Base-by-base conservation (phyloP, 2,113 vertebrate species). In the Lasiurus cinereus region DNA sequence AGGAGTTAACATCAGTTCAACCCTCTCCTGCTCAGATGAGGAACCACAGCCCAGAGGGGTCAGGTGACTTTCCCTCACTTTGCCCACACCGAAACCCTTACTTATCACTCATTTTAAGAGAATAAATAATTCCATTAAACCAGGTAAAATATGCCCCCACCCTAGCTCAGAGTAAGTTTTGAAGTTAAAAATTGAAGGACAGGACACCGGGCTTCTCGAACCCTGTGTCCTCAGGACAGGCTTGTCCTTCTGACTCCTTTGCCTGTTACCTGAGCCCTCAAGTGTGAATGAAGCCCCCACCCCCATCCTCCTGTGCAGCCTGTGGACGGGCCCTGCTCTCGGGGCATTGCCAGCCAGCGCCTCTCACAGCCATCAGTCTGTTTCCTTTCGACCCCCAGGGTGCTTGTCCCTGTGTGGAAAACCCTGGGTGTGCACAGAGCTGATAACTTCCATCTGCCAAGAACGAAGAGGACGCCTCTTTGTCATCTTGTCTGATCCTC, bases 381-480 rank as follows among this genome's bases (percentile, higher is more conserved):
- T 78, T 80, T 70, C 36, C 64, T 70, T 43, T 4, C 18, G 4
- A 16, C 29, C 79, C 33, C 24, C 36, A 50, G 27, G 66, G 3
- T 3, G 29, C 27, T 16, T 36, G 48, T 48, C 14, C 16, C 56
- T 18, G 36, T 36, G 59, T 46, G 48, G 54, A 48, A 67, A 21
- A 27, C 19, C 27, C 33, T 21, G 48, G n/a, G 21, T 52, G 18
- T 24, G n/a, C n/a, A 24, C 39, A 33, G 29, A 50, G 62, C 39
- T n/a, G 21, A 24, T n/a, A 29, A 19, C 21, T 8, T 83, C 3
- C 48, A 33, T 31, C 15, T 31, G 29, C 66, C 6, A 2, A 54
- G 87, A 48, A 10, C 29, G 0, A 0, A 11, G 13, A 0, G 0
- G 6, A 10, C 0, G 0, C 50, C 29, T 79, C 27, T n/a, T 43